Percentiles rank a stretch among this genome's conserved stretches.
Evolutionary conservation across 2,113 vertebrate species (phyloP).

Genomic region (Dermatemys mawii): DNA sequence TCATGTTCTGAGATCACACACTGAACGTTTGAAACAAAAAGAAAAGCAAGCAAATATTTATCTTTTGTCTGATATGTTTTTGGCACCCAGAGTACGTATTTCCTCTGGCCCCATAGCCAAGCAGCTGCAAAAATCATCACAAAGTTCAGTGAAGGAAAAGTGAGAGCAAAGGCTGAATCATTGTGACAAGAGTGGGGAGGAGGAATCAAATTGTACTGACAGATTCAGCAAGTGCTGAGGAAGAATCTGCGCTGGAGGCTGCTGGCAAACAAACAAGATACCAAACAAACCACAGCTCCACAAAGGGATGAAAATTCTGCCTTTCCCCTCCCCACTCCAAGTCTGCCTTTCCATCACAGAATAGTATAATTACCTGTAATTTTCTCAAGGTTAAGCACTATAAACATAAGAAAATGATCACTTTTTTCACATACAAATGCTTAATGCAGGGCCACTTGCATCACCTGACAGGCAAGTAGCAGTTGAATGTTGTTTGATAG

Average conservation of each 20-base stretch:
- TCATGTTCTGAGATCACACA: not conserved
- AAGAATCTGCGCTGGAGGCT: conserved; percentile 56
- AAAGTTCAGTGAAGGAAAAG: conserved; percentile 70
- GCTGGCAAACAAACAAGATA: conserved; percentile 43
- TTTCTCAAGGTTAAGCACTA: conserved; percentile 57
- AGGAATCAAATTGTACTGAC: not conserved
- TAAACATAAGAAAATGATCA: not conserved
- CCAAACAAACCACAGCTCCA: conserved; percentile 57
- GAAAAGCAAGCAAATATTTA: not conserved
- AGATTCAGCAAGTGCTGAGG: conserved; percentile 59
- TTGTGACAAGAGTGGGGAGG: conserved; percentile 12
- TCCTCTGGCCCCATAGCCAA: conserved; percentile 37
- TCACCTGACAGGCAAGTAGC: not conserved
- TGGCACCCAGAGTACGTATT: conserved; percentile 11
- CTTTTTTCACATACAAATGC: not conserved
- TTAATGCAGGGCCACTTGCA: not conserved
- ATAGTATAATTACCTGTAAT: not conserved
- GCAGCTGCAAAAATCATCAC: conserved; percentile 68
- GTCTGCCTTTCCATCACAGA: conserved; percentile 62
- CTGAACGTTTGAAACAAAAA: not conserved
- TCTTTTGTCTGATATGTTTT: conserved; percentile 47
- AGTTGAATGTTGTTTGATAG: not conserved
- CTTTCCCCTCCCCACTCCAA: conserved; percentile 20
- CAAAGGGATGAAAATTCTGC: conserved; percentile 51
- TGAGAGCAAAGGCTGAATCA: conserved; percentile 61